These are phyloP conservation scores for Tympanuchus pallidicinctus DNA, from an alignment of 2,113 vertebrate species.

Conservation along the genomic window DNA sequence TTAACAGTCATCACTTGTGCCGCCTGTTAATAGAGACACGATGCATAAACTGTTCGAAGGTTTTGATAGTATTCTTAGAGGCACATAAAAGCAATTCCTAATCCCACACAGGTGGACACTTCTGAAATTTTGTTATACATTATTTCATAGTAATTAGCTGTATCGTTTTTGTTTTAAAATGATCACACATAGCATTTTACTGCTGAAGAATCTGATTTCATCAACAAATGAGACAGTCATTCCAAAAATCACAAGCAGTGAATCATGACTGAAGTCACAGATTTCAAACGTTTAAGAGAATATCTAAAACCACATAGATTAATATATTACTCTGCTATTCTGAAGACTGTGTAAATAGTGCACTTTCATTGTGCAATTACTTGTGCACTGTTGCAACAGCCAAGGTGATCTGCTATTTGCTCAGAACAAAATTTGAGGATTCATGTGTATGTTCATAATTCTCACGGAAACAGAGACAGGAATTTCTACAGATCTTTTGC, in stretches of 20 bases:
- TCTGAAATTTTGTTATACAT: not conserved
- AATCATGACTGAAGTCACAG: not conserved
- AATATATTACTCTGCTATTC: not conserved
- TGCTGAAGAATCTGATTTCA: not conserved
- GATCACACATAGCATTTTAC: not conserved
- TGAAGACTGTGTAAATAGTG: slow-evolving; percentile 29
- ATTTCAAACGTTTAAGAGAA: not conserved
- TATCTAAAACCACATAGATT: not conserved
- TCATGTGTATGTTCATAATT: not conserved
- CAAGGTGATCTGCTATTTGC: slow-evolving; percentile 28
- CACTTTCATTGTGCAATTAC: slow-evolving; percentile 52
- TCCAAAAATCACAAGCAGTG: not conserved
- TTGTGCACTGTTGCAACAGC: slow-evolving; percentile 43
- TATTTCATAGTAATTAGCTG: not conserved
- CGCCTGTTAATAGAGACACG: not conserved
- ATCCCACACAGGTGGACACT: not conserved
- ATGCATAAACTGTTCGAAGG: not conserved
- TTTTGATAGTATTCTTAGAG: not conserved
- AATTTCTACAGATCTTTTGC: not conserved
- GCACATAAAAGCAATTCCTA: not conserved
- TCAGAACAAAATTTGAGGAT: slow-evolving; percentile 24
- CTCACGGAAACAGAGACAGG: not conserved
- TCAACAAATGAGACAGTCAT: not conserved
- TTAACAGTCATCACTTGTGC: not conserved
- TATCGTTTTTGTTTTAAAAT: not conserved